A percentile compares a stretch with the other conserved stretches of the same genome.
Evolutionary conservation across 2,888 invertebrate genomes (phyloP).

Genomic region (Deilephila elpenor): DNA sequence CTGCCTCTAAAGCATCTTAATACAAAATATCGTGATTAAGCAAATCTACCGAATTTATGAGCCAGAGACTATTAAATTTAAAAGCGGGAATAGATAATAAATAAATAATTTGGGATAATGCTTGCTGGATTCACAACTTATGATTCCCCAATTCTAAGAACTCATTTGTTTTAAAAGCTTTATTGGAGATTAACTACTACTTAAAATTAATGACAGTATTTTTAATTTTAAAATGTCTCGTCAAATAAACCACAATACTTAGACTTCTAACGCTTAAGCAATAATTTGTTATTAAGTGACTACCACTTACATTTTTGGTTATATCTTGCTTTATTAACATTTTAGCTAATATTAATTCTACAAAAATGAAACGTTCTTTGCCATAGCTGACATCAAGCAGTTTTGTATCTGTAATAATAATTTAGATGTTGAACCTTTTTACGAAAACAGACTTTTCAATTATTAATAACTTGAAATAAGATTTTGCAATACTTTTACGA

Average conservation of each 20-base stretch:
- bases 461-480: no score
- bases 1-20: background rate
- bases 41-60: background rate
- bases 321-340: no score
- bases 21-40: constrained; percentile 2
- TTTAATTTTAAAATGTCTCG: background rate
- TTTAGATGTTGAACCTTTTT: no score
- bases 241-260: background rate
- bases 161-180: background rate
- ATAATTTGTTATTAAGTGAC: no score
- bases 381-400: no score
- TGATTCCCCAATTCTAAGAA: background rate
- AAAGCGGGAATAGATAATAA: constrained; percentile 3
- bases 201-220: background rate
- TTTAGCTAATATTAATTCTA: no score
- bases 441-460: no score
- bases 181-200: background rate
- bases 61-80: background rate
- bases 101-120: background rate
- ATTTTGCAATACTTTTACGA: no score
- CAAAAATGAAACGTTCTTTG: no score
- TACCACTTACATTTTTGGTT: no score
- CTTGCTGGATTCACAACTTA: background rate
- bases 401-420: no score
- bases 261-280: no score